These are phyloP conservation scores for Solenodon paradoxus DNA, from an alignment of 2,113 vertebrate species.

Conservation along the genomic window DNA sequence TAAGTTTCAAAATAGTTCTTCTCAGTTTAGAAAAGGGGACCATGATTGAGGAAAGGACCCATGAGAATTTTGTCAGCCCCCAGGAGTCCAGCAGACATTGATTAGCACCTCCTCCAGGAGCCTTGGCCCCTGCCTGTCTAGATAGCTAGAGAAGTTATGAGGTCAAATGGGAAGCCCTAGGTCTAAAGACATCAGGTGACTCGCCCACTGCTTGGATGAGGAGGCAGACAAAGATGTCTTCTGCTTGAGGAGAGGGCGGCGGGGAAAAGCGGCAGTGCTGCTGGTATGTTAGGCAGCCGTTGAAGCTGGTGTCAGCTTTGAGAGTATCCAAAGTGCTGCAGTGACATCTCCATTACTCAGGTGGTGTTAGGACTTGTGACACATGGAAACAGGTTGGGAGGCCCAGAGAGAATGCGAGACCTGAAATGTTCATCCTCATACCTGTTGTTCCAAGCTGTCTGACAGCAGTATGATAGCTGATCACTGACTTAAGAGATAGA, in stretches of 20 bases:
- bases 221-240: background rate
- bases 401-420: fast-evolving
- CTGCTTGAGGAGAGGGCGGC: background rate
- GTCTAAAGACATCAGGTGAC: background rate
- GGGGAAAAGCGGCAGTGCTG: background rate
- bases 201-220: background rate
- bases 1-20: background rate
- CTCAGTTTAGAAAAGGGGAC: background rate
- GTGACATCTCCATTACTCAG: background rate
- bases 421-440: background rate
- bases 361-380: background rate
- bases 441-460: background rate
- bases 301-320: background rate
- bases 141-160: background rate
- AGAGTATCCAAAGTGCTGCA: background rate
- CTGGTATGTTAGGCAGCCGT: background rate
- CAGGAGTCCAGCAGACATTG: background rate
- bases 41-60: background rate
- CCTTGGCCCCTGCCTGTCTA: background rate
- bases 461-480: background rate
- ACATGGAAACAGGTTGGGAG: background rate
- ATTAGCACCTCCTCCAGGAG: background rate
- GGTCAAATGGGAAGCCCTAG: background rate
- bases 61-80: background rate
- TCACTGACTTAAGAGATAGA: background rate